phyloP scores from a whole-genome alignment of 2,888 invertebrate species.

The Nudaria mundana region DNA sequence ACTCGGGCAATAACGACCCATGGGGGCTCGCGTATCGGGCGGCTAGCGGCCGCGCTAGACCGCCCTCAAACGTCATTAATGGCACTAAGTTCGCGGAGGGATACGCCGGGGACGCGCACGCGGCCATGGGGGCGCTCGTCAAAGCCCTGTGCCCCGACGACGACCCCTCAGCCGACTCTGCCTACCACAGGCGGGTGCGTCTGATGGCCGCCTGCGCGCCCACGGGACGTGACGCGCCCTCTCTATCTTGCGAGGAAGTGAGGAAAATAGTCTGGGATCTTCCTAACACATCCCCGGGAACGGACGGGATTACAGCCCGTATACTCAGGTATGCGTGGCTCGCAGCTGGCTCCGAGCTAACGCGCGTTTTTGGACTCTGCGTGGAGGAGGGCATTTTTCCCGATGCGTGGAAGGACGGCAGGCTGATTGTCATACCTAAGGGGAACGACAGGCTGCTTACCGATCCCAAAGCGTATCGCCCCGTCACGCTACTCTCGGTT shows the following conservation, averaged over 20 bases:
- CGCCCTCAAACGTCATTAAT: conserved; percentile 18
- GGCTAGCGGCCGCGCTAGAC: conserved; percentile 6
- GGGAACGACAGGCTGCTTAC: conserved; percentile 22
- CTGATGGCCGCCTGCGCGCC: conserved; percentile 20
- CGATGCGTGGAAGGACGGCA: conserved; percentile 32
- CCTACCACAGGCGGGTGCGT: conserved; percentile 25
- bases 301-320: conserved; percentile 28
- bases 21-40: conserved; percentile 14
- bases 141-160: conserved; percentile 35
- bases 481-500: conserved; percentile 32
- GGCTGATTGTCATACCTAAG: conserved; percentile 29
- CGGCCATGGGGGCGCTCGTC: conserved; percentile 22
- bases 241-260: conserved; percentile 6
- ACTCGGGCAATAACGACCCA: conserved; percentile 5
- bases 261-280: conserved; percentile 17
- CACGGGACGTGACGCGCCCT: conserved; percentile 14
- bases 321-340: conserved; percentile 27
- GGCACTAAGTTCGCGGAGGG: conserved; percentile 13
- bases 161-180: conserved; percentile 9
- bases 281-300: conserved; percentile 35
- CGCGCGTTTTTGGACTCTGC: conserved; percentile 26
- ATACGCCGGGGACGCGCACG: conserved; percentile 4
- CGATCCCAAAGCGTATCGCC: conserved; percentile 33
- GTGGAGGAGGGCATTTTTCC: no score
- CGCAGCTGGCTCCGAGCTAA: conserved; percentile 22